phyloP scores from a whole-genome alignment of 1,140 invertebrate genomes.

The Drosophila oshimai region DNA sequence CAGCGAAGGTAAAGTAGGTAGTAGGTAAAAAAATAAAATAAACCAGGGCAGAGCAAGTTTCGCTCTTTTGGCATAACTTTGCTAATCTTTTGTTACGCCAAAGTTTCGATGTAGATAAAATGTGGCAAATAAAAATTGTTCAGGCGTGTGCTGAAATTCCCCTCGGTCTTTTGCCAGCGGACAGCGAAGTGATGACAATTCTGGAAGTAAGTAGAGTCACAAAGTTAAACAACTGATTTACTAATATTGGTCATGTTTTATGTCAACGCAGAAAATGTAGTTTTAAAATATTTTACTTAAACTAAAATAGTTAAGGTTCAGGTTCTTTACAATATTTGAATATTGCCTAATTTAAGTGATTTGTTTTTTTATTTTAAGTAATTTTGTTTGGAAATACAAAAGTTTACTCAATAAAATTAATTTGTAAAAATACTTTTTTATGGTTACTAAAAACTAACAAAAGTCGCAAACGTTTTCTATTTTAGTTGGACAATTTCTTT shows the following conservation, averaged over 20 bases:
- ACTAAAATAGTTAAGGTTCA: background rate
- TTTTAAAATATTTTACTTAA: background rate
- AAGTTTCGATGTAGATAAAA: conserved; percentile 72
- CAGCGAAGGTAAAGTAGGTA: conserved; percentile 9
- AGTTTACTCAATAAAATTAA: too few species aligned
- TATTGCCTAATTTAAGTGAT: too few species aligned
- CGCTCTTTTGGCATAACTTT: conserved; percentile 70
- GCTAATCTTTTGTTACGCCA: conserved; percentile 75
- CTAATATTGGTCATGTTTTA: conserved; percentile 7
- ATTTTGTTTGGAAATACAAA: too few species aligned
- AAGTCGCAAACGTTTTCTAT: background rate
- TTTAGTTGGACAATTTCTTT: background rate
- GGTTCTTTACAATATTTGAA: too few species aligned
- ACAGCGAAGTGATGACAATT: conserved; percentile 41
- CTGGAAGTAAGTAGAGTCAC: background rate
- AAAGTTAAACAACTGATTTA: conserved; percentile 31
- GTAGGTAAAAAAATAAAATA: conserved; percentile 5
- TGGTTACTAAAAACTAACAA: too few species aligned
- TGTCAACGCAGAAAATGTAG: background rate
- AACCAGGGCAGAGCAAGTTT: conserved; percentile 42
- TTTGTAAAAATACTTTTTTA: background rate
- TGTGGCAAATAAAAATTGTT: conserved; percentile 76
- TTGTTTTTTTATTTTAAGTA: too few species aligned
- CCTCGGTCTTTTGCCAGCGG: conserved; percentile 8
- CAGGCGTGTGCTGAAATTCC: conserved; percentile 40